Conservation (phyloP, 2,797 vertebrate genomes). For the Poecilia gillii region DNA sequence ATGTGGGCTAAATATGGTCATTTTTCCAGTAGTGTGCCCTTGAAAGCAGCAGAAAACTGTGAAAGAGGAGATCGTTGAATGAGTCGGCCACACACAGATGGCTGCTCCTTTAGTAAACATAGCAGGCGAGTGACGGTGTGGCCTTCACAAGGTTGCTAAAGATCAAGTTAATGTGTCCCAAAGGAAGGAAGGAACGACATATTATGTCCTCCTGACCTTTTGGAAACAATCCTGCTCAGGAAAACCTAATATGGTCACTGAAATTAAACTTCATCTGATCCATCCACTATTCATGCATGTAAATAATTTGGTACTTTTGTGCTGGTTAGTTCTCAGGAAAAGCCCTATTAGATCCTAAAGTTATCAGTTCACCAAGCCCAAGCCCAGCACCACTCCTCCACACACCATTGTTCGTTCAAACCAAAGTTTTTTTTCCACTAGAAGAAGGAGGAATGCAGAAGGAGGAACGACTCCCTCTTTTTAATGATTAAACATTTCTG, state of each 20-base stretch:
- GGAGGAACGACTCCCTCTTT: slow-evolving; percentile 40
- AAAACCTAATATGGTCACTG: slow-evolving; percentile 9
- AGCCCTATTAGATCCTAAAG: slow-evolving; percentile 33
- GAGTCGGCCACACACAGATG: slow-evolving; percentile 20
- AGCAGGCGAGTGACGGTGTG: slow-evolving; percentile 33
- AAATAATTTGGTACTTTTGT: slow-evolving; percentile 4
- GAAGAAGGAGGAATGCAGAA: slow-evolving; percentile 55
- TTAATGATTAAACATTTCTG: slow-evolving; percentile 65
- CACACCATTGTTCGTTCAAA: slow-evolving; percentile 50
- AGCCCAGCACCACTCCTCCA: slow-evolving; percentile 50
- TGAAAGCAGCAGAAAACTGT: slow-evolving; percentile 19
- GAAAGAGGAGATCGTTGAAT: slow-evolving; percentile 26
- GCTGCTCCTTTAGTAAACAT: slow-evolving; percentile 57
- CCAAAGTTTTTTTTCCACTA: slow-evolving; percentile 52
- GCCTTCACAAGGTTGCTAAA: slow-evolving; percentile 51
- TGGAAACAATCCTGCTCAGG: not conserved
- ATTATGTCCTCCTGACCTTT: slow-evolving; percentile 46
- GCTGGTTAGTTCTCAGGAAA: slow-evolving; percentile 8
- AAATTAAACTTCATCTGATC: not conserved
- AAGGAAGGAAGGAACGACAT: slow-evolving; percentile 20
- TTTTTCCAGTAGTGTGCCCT: not conserved
- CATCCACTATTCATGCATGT: not conserved
- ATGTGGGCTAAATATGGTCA: slow-evolving; percentile 1
- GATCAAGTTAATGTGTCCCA: slow-evolving; percentile 59
- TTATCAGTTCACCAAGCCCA: slow-evolving; percentile 56